These are phyloP conservation scores for Pseudomyrmex dendroicus DNA, from an alignment of 1,140 invertebrate species.

Conservation along the genomic window DNA sequence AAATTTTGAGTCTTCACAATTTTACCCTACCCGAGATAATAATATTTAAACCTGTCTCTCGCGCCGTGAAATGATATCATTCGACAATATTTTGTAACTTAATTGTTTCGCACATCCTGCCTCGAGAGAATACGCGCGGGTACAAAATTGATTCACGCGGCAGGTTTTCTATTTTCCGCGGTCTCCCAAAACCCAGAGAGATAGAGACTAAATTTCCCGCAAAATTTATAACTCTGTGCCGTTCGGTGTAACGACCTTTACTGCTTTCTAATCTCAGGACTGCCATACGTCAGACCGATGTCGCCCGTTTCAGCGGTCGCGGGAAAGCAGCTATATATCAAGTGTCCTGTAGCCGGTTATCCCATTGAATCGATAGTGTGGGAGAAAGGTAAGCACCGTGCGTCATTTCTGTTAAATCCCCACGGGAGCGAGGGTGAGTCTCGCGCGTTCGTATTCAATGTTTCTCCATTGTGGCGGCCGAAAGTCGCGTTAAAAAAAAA, in stretches of 20 bases:
- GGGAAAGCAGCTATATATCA: conserved; percentile 87
- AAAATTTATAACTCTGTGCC: conserved; percentile 33
- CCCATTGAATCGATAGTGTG: conserved; percentile 88
- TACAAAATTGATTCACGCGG: neutral
- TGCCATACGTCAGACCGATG: conserved; percentile 89
- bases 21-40: no score
- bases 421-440: conserved; percentile 17
- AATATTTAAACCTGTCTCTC: no score
- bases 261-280: conserved; percentile 83
- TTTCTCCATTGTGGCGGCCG: conserved; percentile 11
- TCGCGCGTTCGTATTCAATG: conserved; percentile 22
- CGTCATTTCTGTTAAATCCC: conserved; percentile 56
- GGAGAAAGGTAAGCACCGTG: conserved; percentile 87
- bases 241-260: conserved; percentile 45
- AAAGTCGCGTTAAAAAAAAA: neutral
- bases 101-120: no score
- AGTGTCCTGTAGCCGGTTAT: conserved; percentile 90
- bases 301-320: conserved; percentile 89
- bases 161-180: neutral
- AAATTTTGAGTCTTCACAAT: no score
- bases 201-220: neutral
- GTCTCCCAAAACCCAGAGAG: neutral
- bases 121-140: no score
- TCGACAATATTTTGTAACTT: no score
- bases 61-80: no score